phyloP scores from a whole-genome alignment of 2,797 vertebrate species.

The Centroberyx gerrardi region DNA sequence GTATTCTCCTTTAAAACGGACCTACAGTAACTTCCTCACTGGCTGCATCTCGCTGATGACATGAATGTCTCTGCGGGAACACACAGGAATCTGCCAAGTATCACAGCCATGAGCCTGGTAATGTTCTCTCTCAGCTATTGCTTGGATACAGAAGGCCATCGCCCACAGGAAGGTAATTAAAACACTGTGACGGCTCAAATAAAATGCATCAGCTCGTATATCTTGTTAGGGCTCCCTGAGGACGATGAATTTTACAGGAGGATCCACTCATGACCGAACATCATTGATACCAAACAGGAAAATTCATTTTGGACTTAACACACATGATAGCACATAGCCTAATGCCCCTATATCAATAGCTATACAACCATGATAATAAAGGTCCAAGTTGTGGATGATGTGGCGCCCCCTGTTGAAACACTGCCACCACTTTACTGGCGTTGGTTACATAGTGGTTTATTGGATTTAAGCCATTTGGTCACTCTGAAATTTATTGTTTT shows the following conservation, averaged over 20 bases:
- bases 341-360: too few species aligned
- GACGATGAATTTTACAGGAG: background rate
- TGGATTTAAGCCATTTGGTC: too few species aligned
- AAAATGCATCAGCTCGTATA: background rate
- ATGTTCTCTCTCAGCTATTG: background rate
- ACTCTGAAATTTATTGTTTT: too few species aligned
- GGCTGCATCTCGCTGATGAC: constrained; percentile 5
- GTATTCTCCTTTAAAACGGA: too few species aligned
- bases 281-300: background rate
- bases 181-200: background rate
- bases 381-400: too few species aligned
- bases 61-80: constrained; percentile 1
- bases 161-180: constrained; percentile 7
- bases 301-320: background rate
- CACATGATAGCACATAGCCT: too few species aligned
- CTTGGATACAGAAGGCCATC: constrained; percentile 16
- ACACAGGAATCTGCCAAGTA: constrained; percentile 7
- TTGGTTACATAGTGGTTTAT: too few species aligned
- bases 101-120: background rate
- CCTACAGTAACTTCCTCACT: background rate
- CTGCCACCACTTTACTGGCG: too few species aligned
- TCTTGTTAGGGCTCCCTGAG: too few species aligned
- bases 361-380: too few species aligned
- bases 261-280: background rate
- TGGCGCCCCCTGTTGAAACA: too few species aligned